Base-by-base conservation (phyloP, 2,888 invertebrate species). In the Polyommatus iphigenia region DNA sequence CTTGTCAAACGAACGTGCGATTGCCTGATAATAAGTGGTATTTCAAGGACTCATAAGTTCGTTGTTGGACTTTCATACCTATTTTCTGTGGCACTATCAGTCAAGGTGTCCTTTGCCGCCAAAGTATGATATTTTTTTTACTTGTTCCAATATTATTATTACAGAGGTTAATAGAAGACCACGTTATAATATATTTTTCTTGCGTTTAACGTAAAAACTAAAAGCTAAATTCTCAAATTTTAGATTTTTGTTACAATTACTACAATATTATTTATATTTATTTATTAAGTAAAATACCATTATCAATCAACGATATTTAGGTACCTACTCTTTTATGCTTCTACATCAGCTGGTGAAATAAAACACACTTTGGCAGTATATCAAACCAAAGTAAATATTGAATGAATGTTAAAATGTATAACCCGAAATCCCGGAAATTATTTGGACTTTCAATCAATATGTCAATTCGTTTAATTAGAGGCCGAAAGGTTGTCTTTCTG, bases 391-490 rank as follows among this genome's bases (percentile, higher is more conserved):
- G 62, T 62, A 62, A 62, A 62, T 62, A 62, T 62, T 62, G 7
- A 62, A 62, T 24, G 20, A 10, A 24, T 62, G 20, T 62, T 62
- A 62, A 24, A 59, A 59, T 20, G 8, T 20, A 59, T 20, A 59
- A 62, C 24, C 13, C 24, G 59, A 62, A 24, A 62, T 62, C 13
- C 62, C 62, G 62, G 62, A 62, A 24, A 62, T 24, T 24, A 62
- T 62, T 62, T 62, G 62, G 24, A 62, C 62, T 62, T 62, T 24
- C 62, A 62, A 62, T 62, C 24, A 62, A 62, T 24, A 24, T 24
- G 24, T 62, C 62, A 62, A 62, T 62, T 20, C 62, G 24, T 62
- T 62, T 24, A 62, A 62, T 62, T 62, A 62, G 62, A 62, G 62
- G 24, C 62, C 20, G 62, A 62, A 24, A 24, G 62, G 24, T 62